Evolutionary conservation across 2,888 invertebrate species (phyloP), one percentile per base, ranked within the genome.

Genomic region (Melikaiella ostensackeni): DNA sequence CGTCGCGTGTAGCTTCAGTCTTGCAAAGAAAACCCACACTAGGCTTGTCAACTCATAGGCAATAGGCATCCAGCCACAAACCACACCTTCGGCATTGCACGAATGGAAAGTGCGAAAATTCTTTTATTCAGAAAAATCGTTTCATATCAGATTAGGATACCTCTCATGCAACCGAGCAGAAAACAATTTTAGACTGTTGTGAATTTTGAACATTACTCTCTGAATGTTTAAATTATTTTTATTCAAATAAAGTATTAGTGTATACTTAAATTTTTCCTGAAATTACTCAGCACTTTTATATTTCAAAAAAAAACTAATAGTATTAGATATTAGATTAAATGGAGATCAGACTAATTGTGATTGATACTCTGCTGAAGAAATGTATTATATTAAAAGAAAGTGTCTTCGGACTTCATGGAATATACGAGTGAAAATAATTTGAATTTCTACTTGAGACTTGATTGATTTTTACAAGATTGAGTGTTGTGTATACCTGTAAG

Each of bases 41-140:
- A 66, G 66, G 77, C 21, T n/a, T 55, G 21, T 21, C 21, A 55
- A n/a, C 11, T 33, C 70, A 50, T 70, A 70, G 70, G 81, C 77
- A 80, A 46, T 33, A 50, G 70, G 81, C 77, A 80, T 81, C 79
- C 74, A 82, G 74, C 81, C 81, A 75, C 80, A 80, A 80, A 80
- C 82, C 82, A 80, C 80, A 80, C 82, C 82, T 76, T 78, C 78
- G 74, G 38, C 50, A 33, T 57, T 63, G 55, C 64, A 64, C 30
- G 50, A 50, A 70, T 55, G 70, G 70, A 70, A 70, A 70, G 70
- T 70, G 70, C 70, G 70, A 55, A 55, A 70, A 70, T 70, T 70
- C 50, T 50, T 70, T 46, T 50, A 70, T 70, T 30, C 19, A 50
- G 21, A 70, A 70, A 70, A 70, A 70, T 70, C 13, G 16, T 13